Evolutionary conservation across 2,797 vertebrate species (phyloP), one percentile per base, ranked within the genome.

Genomic region (Tolypeutes matacus): DNA sequence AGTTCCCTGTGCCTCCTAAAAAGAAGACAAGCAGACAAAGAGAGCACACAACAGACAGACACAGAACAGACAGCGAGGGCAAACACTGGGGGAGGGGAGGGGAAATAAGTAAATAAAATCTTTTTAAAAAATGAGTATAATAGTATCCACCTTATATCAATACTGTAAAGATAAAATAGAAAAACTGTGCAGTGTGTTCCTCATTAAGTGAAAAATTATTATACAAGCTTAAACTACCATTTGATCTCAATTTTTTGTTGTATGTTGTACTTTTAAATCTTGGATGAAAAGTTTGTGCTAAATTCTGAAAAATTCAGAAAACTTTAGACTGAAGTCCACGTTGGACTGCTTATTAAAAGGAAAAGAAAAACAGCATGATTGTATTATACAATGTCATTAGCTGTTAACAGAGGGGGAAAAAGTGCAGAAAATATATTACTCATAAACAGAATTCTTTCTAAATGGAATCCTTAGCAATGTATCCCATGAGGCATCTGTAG

Each of bases 381-480:
- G 27, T 81, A 70, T 95, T 92, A 81, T 60, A 94, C 85, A 91
- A 60, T 75, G 90, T 81, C 65, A 64, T 95, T 86, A 96, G 76
- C 53, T 60, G 13, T 90, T 95, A 92, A 86, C 23, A 51, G 42
- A 77, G 51, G 70, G 29, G 42, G 95, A 94, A 78, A 93, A 84
- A 94, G 72, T 78, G 17, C 56, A 91, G 36, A 84, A 53, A 70
- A 76, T 58, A 88, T 34, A 83, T 91, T 89, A 82, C 92, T 81
- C 56, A 77, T 87, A 92, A 93, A 56, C 84, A 96, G 90, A 95
- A 96, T 93, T 91, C 85, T 80, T 94, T 93, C 70, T 51, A 92
- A 95, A 96, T 14, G 29, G 70, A 91, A 95, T 78, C 56, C 65
- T 91, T 92, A 85, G 51, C 31, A 15, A 34, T 69, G 39, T 69